Conservation (phyloP, 2,888 invertebrate genomes). For the Cabera pusaria region DNA sequence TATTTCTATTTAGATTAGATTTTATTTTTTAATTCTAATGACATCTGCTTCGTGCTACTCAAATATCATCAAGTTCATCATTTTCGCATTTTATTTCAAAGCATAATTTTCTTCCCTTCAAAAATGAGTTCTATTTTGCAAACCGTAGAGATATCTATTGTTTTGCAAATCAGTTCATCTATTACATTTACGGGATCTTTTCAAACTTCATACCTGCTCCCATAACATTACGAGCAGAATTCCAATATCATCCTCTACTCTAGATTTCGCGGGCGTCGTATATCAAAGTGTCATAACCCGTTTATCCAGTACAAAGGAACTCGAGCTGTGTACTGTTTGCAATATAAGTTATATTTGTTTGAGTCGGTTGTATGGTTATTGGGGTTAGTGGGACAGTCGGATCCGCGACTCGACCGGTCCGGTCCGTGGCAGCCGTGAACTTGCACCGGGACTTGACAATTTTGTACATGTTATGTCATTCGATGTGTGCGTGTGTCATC, state of each 20-base stretch:
- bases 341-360: conserved; percentile 8
- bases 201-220: conserved; percentile 1
- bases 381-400: conserved; percentile 56
- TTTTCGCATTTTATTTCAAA: too few species aligned
- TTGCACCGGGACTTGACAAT: conserved; percentile 52
- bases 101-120: too few species aligned
- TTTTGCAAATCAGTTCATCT: conserved; percentile 9
- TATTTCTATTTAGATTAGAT: too few species aligned
- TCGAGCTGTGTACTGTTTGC: conserved; percentile 3
- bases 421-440: conserved; percentile 65
- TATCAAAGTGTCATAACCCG: conserved; percentile 11
- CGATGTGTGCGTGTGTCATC: conserved; percentile 28
- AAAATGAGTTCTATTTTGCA: conserved; percentile 2
- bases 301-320: conserved; percentile 7
- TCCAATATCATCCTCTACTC: conserved; percentile 10
- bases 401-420: conserved; percentile 52
- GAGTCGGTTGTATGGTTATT: conserved; percentile 5
- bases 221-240: conserved; percentile 7
- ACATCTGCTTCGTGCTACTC: too few species aligned
- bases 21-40: too few species aligned
- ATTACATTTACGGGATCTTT: not conserved
- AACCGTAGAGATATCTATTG: conserved; percentile 2
- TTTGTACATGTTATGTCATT: conserved; percentile 52
- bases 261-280: conserved; percentile 9
- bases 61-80: too few species aligned